A percentile compares a stretch with the other conserved stretches of the same genome.
Evolutionary conservation across 1,140 invertebrate genomes (phyloP).

Genomic region (Babylonia areolata): DNA sequence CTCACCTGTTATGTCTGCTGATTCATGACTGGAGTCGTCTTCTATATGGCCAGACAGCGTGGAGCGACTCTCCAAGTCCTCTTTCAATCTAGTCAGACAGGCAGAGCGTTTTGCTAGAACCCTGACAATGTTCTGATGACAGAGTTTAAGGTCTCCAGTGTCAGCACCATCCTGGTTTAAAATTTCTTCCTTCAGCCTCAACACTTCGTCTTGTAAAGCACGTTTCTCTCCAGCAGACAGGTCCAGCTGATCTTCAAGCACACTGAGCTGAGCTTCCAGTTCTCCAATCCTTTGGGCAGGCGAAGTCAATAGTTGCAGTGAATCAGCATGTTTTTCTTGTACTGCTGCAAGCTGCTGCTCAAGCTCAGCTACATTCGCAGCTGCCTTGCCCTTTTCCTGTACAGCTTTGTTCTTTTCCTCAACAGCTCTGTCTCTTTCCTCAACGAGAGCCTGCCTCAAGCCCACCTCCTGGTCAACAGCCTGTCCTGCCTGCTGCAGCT

Average conservation of each 20-base stretch:
- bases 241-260: constrained; percentile 11
- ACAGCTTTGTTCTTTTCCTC: neutral
- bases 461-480: neutral
- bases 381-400: neutral
- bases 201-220: constrained; percentile 12
- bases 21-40: neutral
- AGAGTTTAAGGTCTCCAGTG: neutral
- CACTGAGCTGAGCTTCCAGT: constrained; percentile 17
- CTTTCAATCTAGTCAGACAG: neutral
- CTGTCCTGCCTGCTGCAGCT: constrained; percentile 24
- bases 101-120: neutral
- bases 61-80: neutral
- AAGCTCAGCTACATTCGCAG: constrained; percentile 15
- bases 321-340: neutral
- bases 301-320: neutral
- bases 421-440: neutral
- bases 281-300: neutral
- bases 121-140: neutral
- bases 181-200: neutral
- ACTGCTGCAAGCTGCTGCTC: constrained; percentile 17
- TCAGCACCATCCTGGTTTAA: neutral
- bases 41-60: neutral
- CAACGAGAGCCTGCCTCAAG: neutral
- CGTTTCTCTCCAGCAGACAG: neutral
- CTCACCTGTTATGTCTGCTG: neutral